Evolutionary conservation across 2,888 invertebrate species (phyloP), one percentile per base, ranked within the genome.

Genomic region (Drosophila pseudotakahashii): DNA sequence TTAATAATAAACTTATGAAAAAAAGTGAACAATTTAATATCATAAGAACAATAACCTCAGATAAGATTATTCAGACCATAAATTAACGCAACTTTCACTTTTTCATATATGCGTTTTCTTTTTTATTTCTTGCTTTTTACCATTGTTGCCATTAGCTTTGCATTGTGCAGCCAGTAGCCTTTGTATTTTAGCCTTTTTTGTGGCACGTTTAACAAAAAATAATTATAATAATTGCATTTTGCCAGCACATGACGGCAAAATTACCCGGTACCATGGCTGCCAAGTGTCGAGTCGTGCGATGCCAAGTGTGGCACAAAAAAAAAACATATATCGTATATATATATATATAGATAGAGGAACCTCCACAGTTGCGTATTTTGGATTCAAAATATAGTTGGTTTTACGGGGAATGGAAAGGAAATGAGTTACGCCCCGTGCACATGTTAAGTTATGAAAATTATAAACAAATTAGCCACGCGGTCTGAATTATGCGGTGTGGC

Each of bases 391-490:
- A 19, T 42, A 42, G 13, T 7, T 7, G 48, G 42, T 37, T 60
- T 19, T 61, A 67, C 60, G 47, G 51, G 47, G 51, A 42, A 57
- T 3, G 19, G 3, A 19, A 57, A 59, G 77, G 63, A 76, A 74
- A 41, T 61, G 60, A 78, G 70, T 74, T 72, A 71, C 74, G 85
- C 70, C 75, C 61, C 64, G 68, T 64, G 78, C 72, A 75, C 80
- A 82, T 71, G 68, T 73, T 82, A 61, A 78, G 80, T 75, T 85
- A 78, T 82, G 78, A 85, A 85, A 80, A 80, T 85, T 80, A 85
- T 85, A 82, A 82, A 77, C 77, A 85, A 85, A 81, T 85, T 85
- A 85, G 82, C 82, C 55, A 55, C 76, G 75, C 80, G 59, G 62
- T 39, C 61, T 63, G 85, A 72, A 82, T 79, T 79, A 79, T 81